Conservation (phyloP, 2,888 invertebrate species). For the Xanthorhoe designata region DNA sequence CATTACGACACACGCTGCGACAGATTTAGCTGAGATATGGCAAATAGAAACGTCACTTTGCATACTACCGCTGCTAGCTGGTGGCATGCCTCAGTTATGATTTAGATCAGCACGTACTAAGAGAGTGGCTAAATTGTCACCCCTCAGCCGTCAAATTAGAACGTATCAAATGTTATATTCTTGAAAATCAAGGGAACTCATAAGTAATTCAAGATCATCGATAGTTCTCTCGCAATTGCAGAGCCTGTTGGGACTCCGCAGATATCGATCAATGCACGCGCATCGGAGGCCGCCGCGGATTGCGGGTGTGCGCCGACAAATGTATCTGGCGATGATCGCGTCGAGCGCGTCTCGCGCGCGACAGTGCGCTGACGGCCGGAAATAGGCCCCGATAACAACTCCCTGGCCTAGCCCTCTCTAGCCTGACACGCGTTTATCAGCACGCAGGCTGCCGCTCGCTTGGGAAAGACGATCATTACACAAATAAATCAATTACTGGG, state of each 20-base stretch:
- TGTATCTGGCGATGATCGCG: conserved; percentile 81
- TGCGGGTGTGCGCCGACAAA: conserved; percentile 75
- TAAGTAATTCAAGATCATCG: conserved; percentile 73
- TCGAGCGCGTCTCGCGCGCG: conserved; percentile 62
- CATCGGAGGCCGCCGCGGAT: conserved; percentile 58
- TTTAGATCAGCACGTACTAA: conserved; percentile 67
- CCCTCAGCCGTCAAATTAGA: conserved; percentile 56
- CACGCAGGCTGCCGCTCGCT: conserved; percentile 61
- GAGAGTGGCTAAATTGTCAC: conserved; percentile 70
- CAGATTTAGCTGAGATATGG: conserved; percentile 79
- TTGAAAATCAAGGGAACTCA: conserved; percentile 53
- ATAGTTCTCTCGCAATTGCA: conserved; percentile 67
- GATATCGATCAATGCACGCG: conserved; percentile 72
- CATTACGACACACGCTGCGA: conserved; percentile 79
- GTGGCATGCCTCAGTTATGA: conserved; percentile 66
- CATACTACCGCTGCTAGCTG: conserved; percentile 70
- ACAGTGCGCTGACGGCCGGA: conserved; percentile 80
- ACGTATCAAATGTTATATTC: conserved; percentile 47
- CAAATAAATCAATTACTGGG: conserved; percentile 77
- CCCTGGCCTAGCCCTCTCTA: conserved; percentile 62
- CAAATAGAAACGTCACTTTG: conserved; percentile 84
- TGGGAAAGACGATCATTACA: conserved; percentile 81
- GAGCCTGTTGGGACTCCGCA: conserved; percentile 62
- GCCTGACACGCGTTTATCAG: conserved; percentile 74
- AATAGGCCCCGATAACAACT: conserved; percentile 82